A percentile compares a stretch with the other conserved stretches of the same genome.
These are phyloP conservation scores for Hirtodrosophila histrioides DNA, from an alignment of 2,888 invertebrate genomes.

Conservation along the genomic window DNA sequence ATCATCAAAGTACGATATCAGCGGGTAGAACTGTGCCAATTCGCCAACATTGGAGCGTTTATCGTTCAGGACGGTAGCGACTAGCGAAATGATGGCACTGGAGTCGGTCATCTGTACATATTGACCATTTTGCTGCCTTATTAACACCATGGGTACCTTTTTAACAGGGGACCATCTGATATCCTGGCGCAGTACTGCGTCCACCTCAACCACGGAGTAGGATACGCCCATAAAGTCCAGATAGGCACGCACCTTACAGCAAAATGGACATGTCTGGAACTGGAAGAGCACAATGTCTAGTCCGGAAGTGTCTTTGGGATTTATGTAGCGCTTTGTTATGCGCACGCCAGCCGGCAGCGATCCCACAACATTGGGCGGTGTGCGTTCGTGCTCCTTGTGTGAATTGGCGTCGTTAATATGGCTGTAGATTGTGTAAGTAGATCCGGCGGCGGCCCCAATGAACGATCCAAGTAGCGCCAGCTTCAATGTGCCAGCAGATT, in stretches of 20 bases:
- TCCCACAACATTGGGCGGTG: constrained; percentile 82
- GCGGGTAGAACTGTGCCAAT: constrained; percentile 91
- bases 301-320: constrained; percentile 88
- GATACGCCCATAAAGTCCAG: constrained; percentile 96
- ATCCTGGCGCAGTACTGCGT: constrained; percentile 95
- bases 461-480: constrained; percentile 86
- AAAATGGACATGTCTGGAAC: constrained; percentile 99
- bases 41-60: constrained; percentile 87
- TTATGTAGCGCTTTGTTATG: constrained; percentile 87
- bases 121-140: constrained; percentile 88
- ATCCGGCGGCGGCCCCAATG: constrained; percentile 86
- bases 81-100: constrained; percentile 94
- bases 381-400: constrained; percentile 83
- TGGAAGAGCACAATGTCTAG: constrained; percentile 95
- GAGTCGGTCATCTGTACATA: constrained; percentile 97
- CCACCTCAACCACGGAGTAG: constrained; percentile 98
- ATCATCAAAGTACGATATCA: constrained; percentile 88
- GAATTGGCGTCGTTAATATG: constrained; percentile 71
- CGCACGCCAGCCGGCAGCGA: constrained; percentile 85
- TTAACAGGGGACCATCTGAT: constrained; percentile 97
- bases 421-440: constrained; percentile 84
- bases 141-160: constrained; percentile 96
- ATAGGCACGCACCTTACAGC: constrained; percentile 95
- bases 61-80: constrained; percentile 91
- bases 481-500: constrained; percentile 83